Conservation (phyloP, 2,888 invertebrate genomes). For the Belgica antarctica region DNA sequence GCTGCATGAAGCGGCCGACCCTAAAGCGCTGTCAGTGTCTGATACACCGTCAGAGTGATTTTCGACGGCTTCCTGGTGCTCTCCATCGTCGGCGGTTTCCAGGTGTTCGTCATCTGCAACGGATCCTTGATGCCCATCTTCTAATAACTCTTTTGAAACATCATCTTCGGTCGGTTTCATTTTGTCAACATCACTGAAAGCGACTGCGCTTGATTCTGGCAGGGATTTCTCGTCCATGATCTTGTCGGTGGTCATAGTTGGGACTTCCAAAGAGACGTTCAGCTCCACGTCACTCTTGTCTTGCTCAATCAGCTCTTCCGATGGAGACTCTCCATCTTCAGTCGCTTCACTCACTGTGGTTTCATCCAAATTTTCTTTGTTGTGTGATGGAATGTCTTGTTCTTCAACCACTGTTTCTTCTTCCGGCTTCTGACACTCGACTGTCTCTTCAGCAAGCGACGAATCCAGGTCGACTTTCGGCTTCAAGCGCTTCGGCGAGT, state of each 20-base stretch:
- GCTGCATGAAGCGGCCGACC: neutral
- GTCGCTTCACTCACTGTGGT: neutral
- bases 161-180: no score
- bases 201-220: no score
- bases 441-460: neutral
- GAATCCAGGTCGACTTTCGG: neutral
- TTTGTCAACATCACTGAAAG: no score
- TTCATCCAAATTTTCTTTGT: neutral
- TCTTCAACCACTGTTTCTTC: neutral
- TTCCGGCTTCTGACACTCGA: neutral
- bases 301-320: neutral
- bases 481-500: neutral
- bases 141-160: neutral
- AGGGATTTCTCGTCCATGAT: no score
- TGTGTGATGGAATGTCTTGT: neutral
- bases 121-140: neutral
- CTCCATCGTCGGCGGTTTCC: neutral
- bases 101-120: no score
- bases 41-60: neutral
- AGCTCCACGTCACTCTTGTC: no score
- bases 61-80: neutral
- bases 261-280: no score
- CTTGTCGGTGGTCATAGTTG: no score
- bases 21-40: slow-evolving; percentile 33
- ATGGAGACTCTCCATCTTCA: neutral